Base-by-base conservation (phyloP, 2,797 vertebrate species). In the Chaunax sp. region DNA sequence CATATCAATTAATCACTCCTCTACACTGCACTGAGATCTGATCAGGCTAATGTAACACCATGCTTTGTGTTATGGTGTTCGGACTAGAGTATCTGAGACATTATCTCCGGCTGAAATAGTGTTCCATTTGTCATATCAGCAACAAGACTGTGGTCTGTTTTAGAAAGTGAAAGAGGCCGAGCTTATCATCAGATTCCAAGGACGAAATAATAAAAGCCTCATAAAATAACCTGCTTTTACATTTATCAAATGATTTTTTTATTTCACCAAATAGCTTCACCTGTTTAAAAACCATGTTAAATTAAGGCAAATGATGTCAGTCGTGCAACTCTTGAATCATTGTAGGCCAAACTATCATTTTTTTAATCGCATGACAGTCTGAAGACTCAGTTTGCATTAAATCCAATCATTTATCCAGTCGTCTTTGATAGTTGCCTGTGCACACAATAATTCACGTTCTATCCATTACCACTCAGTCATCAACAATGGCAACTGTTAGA, bases 81-180 rank as follows among this genome's bases (percentile, higher is more conserved):
- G 66, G 62, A 61, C 49, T 43, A 7, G 49, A n/a, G 10, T 61
- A 69, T 73, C 35, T 58, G 49, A 64, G 57, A 23, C 50, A 69
- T 74, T 52, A 71, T 73, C 50, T 69, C 25, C 13, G 49, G 8
- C 38, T 9, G 50, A 59, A 79, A 77, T 49, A 15, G 33, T 45
- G 52, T 52, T 69, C 52, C 22, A 59, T 70, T 53, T 30, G 14
- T 70, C 54, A 45, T 52, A 57, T 70, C 20, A 64, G 12, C 50
- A 55, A 58, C 12, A 46, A 49, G 19, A 47, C 41, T 49, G 19
- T 37, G 35, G 26, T 60, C 20, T 41, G 41, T 46, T 63, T 63
- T 25, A 51, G 44, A 72, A 63, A 72, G 12, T 59, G 35, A 72
- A 52, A 14, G 30, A 55, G 35, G 23, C 19, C 43, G 19, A 46